Percentiles rank a stretch among this genome's conserved stretches.
Conservation (phyloP, 2,888 invertebrate genomes). For the Synergus japonicus region DNA sequence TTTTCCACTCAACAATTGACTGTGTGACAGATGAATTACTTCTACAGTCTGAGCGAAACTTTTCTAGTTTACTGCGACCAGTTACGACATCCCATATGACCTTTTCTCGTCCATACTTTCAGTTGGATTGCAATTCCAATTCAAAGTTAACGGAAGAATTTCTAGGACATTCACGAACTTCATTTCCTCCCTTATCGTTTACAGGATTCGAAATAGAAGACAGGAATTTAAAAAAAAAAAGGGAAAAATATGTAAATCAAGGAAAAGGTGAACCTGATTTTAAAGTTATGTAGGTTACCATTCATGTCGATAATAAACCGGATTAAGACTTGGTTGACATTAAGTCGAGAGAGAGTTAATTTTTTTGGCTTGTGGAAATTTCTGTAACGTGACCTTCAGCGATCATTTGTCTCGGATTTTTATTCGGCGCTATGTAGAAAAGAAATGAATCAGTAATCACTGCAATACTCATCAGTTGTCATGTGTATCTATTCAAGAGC, state of each 20-base stretch:
- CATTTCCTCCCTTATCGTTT: not conserved
- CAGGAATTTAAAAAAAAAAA: not conserved
- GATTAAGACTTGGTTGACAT: not conserved
- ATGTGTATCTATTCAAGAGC: not conserved
- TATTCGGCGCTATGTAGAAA: not conserved
- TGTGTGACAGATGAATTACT: slow-evolving; percentile 38
- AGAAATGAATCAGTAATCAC: not conserved
- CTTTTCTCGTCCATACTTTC: not conserved
- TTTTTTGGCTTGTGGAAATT: too few species aligned
- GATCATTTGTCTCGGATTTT: not conserved
- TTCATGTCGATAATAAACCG: not conserved
- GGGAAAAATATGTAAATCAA: not conserved
- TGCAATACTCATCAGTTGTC: too few species aligned
- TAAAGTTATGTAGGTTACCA: not conserved
- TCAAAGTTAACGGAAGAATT: not conserved
- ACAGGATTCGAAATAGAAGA: not conserved
- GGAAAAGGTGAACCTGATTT: not conserved
- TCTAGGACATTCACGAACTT: not conserved
- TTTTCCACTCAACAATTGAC: slow-evolving; percentile 33
- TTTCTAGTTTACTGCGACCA: slow-evolving; percentile 3
- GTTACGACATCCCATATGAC: not conserved
- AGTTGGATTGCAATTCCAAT: not conserved
- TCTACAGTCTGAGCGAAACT: not conserved
- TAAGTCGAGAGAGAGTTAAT: too few species aligned
- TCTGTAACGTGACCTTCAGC: not conserved